These are phyloP conservation scores for Diphyllodes magnificus DNA, from an alignment of 2,113 vertebrate species.

Conservation along the genomic window DNA sequence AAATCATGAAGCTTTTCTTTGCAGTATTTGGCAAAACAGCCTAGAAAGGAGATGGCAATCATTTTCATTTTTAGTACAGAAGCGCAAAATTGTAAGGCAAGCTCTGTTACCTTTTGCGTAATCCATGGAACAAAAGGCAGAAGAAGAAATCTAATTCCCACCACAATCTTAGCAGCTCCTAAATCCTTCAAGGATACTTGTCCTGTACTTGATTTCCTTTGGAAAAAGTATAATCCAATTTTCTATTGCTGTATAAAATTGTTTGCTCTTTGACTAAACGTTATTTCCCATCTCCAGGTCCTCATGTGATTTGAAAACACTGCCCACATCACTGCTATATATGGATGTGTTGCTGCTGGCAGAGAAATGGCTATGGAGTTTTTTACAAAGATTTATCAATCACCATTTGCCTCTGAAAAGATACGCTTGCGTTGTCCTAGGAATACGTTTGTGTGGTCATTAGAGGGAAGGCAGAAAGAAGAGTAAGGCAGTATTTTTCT, in stretches of 20 bases:
- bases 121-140: conserved; percentile 28
- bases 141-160: conserved; percentile 49
- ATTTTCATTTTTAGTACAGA: conserved; percentile 48
- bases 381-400: background rate
- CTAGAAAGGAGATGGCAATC: conserved; percentile 9
- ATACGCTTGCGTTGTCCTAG: background rate
- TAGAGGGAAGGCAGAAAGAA: background rate
- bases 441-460: background rate
- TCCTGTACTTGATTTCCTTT: conserved; percentile 3
- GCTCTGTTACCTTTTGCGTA: background rate
- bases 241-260: background rate
- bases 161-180: background rate
- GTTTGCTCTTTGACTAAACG: background rate
- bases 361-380: background rate
- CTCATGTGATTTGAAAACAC: background rate
- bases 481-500: background rate
- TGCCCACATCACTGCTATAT: background rate
- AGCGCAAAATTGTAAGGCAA: background rate
- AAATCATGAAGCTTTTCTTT: conserved; percentile 7
- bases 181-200: background rate
- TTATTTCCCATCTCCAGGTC: background rate
- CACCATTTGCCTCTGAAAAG: background rate
- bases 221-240: background rate
- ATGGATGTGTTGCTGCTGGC: background rate
- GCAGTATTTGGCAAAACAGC: background rate